A percentile compares a stretch with the other conserved stretches of the same genome.
Evolutionary conservation across 2,113 vertebrate species (phyloP).

Genomic region (Ceyx margarethae): DNA sequence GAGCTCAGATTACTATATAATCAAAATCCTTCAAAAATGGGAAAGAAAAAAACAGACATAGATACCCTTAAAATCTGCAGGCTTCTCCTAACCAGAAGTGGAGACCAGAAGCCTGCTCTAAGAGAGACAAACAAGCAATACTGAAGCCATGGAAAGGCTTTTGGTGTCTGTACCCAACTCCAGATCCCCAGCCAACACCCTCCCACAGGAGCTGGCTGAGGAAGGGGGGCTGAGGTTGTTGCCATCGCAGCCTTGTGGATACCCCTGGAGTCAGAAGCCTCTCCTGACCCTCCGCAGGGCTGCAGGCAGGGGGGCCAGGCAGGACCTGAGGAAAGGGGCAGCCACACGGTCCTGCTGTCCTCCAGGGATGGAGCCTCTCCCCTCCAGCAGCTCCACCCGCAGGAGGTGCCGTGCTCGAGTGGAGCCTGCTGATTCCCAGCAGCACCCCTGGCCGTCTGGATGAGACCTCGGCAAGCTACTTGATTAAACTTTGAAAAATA

Average conservation of each 20-base stretch:
- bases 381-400: background rate
- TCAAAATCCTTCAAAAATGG: background rate
- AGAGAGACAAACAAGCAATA: background rate
- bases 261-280: background rate
- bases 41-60: rapidly evolving
- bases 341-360: rapidly evolving
- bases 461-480: rapidly evolving
- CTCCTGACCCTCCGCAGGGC: background rate
- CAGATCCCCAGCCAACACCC: rapidly evolving
- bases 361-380: rapidly evolving
- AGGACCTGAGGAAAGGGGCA: background rate
- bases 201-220: rapidly evolving
- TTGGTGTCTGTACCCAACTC: background rate
- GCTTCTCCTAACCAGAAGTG: background rate
- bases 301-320: no score
- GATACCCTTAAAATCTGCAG: background rate
- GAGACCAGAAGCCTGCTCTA: no score
- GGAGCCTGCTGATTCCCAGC: background rate
- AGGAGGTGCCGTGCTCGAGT: background rate
- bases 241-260: background rate
- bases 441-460: background rate
- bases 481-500: background rate
- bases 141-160: background rate
- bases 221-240: rapidly evolving
- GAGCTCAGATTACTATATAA: background rate